phyloP scores from a whole-genome alignment of 2,797 vertebrate species.

The Mallotus villosus region DNA sequence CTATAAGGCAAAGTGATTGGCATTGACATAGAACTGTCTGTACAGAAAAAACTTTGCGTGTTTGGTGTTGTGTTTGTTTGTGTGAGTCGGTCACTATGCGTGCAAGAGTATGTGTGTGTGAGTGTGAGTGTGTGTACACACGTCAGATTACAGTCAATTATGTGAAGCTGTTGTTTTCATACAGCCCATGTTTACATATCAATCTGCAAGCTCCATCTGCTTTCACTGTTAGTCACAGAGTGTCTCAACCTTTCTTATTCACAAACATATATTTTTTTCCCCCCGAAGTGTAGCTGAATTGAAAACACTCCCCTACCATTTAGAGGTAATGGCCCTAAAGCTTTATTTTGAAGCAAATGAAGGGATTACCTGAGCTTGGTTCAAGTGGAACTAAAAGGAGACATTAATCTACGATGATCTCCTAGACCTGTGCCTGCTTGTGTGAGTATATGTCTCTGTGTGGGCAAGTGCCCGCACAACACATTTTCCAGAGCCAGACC shows the following conservation, averaged over 20 bases:
- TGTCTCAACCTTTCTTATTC: background rate
- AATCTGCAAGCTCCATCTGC: background rate
- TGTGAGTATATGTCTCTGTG: constrained; percentile 2
- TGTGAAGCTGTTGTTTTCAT: constrained; percentile 4
- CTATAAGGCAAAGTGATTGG: constrained; percentile 42
- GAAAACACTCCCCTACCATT: background rate
- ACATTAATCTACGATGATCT: constrained; percentile 5
- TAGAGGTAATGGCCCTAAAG: constrained; percentile 8
- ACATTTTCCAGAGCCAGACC: background rate
- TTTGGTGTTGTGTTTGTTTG: background rate
- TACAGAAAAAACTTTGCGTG: constrained; percentile 11
- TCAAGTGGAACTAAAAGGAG: constrained; percentile 10
- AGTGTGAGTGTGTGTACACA: background rate
- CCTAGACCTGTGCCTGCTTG: constrained; percentile 4
- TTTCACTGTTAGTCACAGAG: background rate
- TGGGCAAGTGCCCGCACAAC: background rate
- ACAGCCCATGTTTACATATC: background rate
- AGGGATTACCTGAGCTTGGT: constrained; percentile 14
- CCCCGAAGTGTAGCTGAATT: constrained; percentile 6
- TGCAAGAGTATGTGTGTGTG: constrained; percentile 14
- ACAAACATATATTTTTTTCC: background rate
- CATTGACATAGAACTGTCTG: constrained; percentile 31
- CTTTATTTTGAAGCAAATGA: constrained; percentile 6
- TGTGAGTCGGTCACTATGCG: constrained; percentile 9
- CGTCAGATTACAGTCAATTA: constrained; percentile 21